These are phyloP conservation scores for Crotalus viridis DNA, from an alignment of 2,113 vertebrate species.

Conservation along the genomic window DNA sequence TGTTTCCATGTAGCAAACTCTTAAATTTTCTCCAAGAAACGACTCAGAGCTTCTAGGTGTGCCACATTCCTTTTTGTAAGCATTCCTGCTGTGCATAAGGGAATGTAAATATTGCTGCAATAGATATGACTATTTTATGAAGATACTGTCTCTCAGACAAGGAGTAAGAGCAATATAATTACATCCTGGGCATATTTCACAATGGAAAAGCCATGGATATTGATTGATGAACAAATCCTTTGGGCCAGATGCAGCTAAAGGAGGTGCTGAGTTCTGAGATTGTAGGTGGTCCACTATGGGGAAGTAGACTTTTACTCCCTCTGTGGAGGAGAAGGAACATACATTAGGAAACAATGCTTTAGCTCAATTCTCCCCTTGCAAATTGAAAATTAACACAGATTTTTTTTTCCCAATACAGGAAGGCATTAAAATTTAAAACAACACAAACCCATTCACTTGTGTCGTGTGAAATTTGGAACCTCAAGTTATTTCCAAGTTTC, in stretches of 20 bases:
- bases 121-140: constrained; percentile 24
- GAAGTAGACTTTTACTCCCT: not conserved
- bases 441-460: not conserved
- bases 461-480: not conserved
- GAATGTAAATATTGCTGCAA: constrained; percentile 51
- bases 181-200: constrained; percentile 20
- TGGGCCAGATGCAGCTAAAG: not conserved
- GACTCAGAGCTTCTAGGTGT: constrained; percentile 34
- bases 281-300: not conserved
- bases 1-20: not conserved
- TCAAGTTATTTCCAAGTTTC: not conserved
- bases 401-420: not conserved
- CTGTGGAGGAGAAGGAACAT: not conserved
- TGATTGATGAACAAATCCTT: not conserved
- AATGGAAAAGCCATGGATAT: not conserved
- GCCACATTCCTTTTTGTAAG: constrained; percentile 55
- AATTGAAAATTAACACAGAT: not conserved
- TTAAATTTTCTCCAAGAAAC: constrained; percentile 7
- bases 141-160: constrained; percentile 11
- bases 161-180: constrained; percentile 22
- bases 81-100: constrained; percentile 38
- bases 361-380: not conserved
- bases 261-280: not conserved
- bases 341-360: not conserved
- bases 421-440: not conserved